phyloP scores from a whole-genome alignment of 2,888 invertebrate genomes.

The Idaea dimidiata region DNA sequence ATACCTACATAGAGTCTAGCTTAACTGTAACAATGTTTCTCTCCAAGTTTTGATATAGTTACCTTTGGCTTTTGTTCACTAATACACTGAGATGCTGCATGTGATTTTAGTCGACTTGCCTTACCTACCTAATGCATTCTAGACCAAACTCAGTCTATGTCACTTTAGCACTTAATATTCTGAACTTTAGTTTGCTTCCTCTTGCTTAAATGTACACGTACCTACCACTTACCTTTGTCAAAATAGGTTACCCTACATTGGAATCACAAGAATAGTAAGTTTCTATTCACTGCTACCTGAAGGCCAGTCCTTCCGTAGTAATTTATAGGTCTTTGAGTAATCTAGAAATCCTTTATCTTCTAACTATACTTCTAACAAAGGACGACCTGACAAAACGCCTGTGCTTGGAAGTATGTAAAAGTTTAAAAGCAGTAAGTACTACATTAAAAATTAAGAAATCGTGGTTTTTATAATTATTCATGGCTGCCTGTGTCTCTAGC shows the following conservation, averaged over 20 bases:
- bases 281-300: no score
- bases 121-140: not conserved
- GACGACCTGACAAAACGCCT: no score
- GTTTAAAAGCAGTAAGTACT: no score
- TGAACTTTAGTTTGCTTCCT: constrained; percentile 6
- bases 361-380: no score
- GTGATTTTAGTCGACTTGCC: not conserved
- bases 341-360: no score
- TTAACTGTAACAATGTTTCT: not conserved
- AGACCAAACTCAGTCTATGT: not conserved
- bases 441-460: no score
- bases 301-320: no score
- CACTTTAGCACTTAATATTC: not conserved
- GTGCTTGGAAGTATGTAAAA: no score
- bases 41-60: not conserved
- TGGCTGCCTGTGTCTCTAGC: no score
- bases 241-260: not conserved
- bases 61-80: not conserved
- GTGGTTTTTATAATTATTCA: no score
- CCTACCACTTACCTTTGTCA: not conserved
- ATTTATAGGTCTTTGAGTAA: no score
- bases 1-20: not conserved
- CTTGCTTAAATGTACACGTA: not conserved
- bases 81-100: not conserved
- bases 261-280: no score